Evolutionary conservation across 2,113 vertebrate species (phyloP).

Genomic region (Brevimyrus niger): DNA sequence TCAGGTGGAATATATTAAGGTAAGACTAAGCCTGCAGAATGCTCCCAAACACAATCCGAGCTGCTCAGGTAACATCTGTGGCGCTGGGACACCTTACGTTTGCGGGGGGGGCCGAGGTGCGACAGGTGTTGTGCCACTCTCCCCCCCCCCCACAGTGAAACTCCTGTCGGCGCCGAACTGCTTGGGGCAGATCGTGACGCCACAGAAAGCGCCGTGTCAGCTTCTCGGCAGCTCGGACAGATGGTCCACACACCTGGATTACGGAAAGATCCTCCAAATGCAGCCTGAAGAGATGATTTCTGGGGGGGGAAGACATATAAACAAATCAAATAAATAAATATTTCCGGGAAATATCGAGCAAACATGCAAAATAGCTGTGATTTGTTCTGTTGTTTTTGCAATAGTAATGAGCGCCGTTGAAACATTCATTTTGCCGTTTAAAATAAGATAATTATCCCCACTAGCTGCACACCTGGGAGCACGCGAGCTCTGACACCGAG

Average conservation of each 20-base stretch:
- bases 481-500: neutral
- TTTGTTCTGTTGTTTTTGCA: neutral
- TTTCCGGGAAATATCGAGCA: neutral
- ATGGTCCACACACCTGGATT: conserved; percentile 66
- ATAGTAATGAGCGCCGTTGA: neutral
- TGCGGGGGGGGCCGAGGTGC: neutral
- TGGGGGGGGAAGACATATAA: conserved; percentile 46
- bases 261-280: conserved; percentile 80
- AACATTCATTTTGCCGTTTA: neutral
- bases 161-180: neutral
- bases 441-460: neutral
- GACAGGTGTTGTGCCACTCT: neutral
- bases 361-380: neutral
- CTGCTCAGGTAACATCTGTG: neutral
- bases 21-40: neutral
- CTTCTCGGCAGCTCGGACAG: neutral
- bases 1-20: neutral
- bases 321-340: neutral
- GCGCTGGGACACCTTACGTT: neutral
- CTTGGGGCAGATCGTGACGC: neutral
- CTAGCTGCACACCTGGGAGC: neutral
- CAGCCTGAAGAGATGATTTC: conserved; percentile 89
- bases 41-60: neutral
- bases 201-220: neutral
- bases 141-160: neutral